A percentile compares a stretch with the other conserved stretches of the same genome.
phyloP scores from a whole-genome alignment of 2,113 vertebrate genomes.

The Neotoma lepida region DNA sequence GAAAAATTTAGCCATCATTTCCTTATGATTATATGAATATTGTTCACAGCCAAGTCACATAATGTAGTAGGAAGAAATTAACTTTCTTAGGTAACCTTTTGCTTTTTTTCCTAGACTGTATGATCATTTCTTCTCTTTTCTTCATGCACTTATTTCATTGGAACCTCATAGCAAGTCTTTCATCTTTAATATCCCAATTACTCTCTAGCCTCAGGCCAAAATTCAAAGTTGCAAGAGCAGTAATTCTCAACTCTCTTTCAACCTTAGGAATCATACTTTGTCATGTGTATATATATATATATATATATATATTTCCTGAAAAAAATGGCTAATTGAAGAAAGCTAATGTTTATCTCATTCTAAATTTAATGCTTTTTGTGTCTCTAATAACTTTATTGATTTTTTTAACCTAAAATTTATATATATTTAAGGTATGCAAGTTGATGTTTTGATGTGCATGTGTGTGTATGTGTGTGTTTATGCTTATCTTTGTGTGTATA shows the following conservation, averaged over 20 bases:
- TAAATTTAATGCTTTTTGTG: not conserved
- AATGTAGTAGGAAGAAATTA: not conserved
- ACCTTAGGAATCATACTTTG: not conserved
- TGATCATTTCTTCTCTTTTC: not conserved
- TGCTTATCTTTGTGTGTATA: not conserved
- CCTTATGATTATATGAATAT: constrained; percentile 1
- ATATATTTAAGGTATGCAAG: not conserved
- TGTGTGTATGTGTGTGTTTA: not conserved
- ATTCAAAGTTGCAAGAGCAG: constrained; percentile 27
- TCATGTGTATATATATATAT: not conserved
- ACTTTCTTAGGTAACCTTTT: constrained; percentile 53
- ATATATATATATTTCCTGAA: constrained; percentile 30
- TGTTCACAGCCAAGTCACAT: constrained; percentile 53
- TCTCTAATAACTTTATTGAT: not conserved
- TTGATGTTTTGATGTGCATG: not conserved
- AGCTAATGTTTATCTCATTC: not conserved
- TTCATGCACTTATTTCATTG: constrained; percentile 57
- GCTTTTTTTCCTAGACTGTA: constrained; percentile 38
- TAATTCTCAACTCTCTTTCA: constrained; percentile 45
- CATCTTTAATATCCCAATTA: constrained; percentile 31
- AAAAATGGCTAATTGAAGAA: not conserved
- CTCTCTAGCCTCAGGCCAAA: constrained; percentile 13
- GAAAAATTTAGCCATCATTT: constrained; percentile 46
- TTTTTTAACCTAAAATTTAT: not conserved
- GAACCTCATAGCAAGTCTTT: constrained; percentile 46